Base-by-base conservation (phyloP, 1,140 invertebrate genomes). In the Hylaeus volcanicus region DNA sequence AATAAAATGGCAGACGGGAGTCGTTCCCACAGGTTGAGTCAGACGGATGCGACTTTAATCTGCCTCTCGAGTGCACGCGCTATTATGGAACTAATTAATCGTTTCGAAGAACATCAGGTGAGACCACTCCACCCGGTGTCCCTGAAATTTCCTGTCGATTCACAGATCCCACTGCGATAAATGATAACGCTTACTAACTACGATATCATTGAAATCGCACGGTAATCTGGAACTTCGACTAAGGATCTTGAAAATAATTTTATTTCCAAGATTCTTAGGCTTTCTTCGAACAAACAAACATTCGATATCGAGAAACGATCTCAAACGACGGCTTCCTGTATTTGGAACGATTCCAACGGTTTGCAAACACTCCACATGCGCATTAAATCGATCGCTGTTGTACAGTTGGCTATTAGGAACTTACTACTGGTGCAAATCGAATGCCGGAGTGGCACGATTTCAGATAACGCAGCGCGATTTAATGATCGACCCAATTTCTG, bases 401-500 rank as follows among this genome's bases (percentile, higher is more conserved):
- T 68, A 76, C 64, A 69, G 74, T 76, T 76, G 69, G 53, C 9
- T 69, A 51, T 70, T 51, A 65, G 43, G 48, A 53, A 39, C 37
- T 5, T 55, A 41, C 37, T 64, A 43, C 48, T 14, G 39, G 39
- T 5, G 3, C n/a, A 14, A 26, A 76, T 70, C 74, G 74, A 77
- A 70, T 56, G 74, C 56, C 63, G 9, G 60, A 9, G 43, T n/a
- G 39, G 11, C 8, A 26, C 37, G 15, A 53, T 56, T 73, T 74
- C n/a, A 56, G 61, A 79, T 74, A 79, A 79, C 60, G 15, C 60
- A 8, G 12, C 15, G 71, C 41, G 61, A 79, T 74, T 74, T 79
- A 74, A 58, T 58, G 77, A 79, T 79, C 77, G 71, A 79, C 61
- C 71, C 71, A 79, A 79, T 79, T 79, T 79, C 60, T 5, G n/a